These are phyloP conservation scores for Ferdinandea cuprea DNA, from an alignment of 2,888 invertebrate species.

Conservation along the genomic window DNA sequence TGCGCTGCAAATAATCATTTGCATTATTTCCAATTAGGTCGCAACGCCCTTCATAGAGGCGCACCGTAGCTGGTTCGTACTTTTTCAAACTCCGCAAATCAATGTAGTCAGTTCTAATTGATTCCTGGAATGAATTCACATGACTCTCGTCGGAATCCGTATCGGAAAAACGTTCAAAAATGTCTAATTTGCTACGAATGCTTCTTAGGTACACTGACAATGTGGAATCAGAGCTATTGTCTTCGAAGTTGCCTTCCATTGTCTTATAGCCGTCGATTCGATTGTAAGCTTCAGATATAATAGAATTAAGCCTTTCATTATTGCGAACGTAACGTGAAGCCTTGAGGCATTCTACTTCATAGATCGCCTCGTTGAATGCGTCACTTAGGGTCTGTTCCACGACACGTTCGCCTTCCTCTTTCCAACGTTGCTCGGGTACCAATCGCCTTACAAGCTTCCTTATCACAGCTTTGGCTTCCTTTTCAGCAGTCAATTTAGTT, in stretches of 20 bases:
- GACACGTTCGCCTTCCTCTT: constrained; percentile 76
- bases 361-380: constrained; percentile 77
- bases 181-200: constrained; percentile 36
- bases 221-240: neutral
- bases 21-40: constrained; percentile 24
- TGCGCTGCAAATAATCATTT: constrained; percentile 5
- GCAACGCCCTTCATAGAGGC: constrained; percentile 21
- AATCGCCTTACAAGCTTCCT: constrained; percentile 78
- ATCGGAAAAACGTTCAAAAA: constrained; percentile 30
- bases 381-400: constrained; percentile 76
- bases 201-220: neutral
- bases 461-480: constrained; percentile 78
- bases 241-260: neutral
- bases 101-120: constrained; percentile 29
- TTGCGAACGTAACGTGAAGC: constrained; percentile 33
- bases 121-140: neutral
- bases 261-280: constrained; percentile 16
- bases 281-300: constrained; percentile 42
- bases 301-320: constrained; percentile 33
- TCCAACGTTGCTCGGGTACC: constrained; percentile 79
- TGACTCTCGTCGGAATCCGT: neutral
- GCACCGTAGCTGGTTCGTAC: neutral
- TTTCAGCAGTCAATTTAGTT: constrained; percentile 6
- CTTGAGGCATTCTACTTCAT: constrained; percentile 44
- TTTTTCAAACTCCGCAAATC: neutral